Evolutionary conservation across 2,797 vertebrate genomes (phyloP).

Genomic region (Silurus aristotelis): DNA sequence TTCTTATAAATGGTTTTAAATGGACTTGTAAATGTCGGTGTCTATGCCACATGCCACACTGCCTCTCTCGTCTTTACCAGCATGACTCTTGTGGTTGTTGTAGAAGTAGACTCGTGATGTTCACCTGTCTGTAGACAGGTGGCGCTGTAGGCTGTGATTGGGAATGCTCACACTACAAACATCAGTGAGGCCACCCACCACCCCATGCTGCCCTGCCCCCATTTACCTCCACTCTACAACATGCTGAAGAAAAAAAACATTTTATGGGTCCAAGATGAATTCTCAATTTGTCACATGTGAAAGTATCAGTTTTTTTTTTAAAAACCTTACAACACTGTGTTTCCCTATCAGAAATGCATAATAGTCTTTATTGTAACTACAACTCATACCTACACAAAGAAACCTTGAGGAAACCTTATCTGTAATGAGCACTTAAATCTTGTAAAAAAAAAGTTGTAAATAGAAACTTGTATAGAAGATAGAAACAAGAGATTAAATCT

Average conservation of each 20-base stretch:
- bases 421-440: too few relatives aligned
- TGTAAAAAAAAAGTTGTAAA: background rate
- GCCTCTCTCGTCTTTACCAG: conserved; percentile 71
- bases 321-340: background rate
- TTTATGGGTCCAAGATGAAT: background rate
- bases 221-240: background rate
- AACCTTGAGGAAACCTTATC: background rate
- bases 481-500: background rate
- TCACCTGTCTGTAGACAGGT: conserved; percentile 61
- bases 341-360: background rate
- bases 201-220: conserved; percentile 13
- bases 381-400: background rate
- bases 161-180: conserved; percentile 48
- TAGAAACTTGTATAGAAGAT: too few relatives aligned
- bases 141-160: conserved; percentile 56
- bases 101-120: conserved; percentile 60
- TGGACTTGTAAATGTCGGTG: conserved; percentile 69
- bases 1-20: conserved; percentile 74
- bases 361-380: background rate
- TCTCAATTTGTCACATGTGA: background rate
- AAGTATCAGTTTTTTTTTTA: too few relatives aligned
- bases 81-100: conserved; percentile 66
- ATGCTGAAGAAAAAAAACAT: too few relatives aligned
- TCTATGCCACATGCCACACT: conserved; percentile 74
- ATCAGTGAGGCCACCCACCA: conserved; percentile 46